A percentile compares a stretch with the other conserved stretches of the same genome.
phyloP scores from a whole-genome alignment of 2,888 invertebrate species.

The Anaspis maculata region DNA sequence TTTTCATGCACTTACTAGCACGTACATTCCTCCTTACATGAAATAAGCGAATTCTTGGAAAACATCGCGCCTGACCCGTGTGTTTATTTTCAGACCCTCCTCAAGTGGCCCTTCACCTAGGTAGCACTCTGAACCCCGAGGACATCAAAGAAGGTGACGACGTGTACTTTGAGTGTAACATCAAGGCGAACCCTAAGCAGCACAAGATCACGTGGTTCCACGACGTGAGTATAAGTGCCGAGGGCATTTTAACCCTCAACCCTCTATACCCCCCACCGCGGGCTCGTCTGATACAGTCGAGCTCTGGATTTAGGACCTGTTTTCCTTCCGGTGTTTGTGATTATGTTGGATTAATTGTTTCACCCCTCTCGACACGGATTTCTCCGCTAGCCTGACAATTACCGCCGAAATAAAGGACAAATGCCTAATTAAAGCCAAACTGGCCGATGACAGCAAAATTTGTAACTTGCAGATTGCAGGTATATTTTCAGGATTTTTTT shows the following conservation, averaged over 20 bases:
- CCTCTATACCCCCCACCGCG: no score
- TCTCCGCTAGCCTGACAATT: constrained; percentile 1
- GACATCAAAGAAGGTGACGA: constrained; percentile 75
- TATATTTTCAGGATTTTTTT: no score
- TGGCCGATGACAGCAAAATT: no score
- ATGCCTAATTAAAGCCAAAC: no score
- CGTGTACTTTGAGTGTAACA: constrained; percentile 73
- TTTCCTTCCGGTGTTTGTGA: constrained; percentile 23
- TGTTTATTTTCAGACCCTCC: constrained; percentile 57
- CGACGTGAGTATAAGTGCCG: constrained; percentile 55
- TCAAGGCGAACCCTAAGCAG: constrained; percentile 66
- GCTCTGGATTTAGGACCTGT: constrained; percentile 1
- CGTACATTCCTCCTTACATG: no score
- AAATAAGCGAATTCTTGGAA: no score
- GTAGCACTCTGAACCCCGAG: constrained; percentile 65
- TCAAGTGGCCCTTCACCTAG: constrained; percentile 60
- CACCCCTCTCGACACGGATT: constrained; percentile 4
- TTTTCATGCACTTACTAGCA: no score
- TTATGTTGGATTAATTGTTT: constrained; percentile 25
- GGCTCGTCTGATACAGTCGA: no score
- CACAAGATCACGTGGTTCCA: constrained; percentile 71
- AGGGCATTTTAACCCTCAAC: not conserved
- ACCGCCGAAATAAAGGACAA: no score
- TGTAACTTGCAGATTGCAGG: no score
- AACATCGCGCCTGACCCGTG: no score